phyloP scores from a whole-genome alignment of 2,888 invertebrate species.

The Perizoma flavofasciatum region DNA sequence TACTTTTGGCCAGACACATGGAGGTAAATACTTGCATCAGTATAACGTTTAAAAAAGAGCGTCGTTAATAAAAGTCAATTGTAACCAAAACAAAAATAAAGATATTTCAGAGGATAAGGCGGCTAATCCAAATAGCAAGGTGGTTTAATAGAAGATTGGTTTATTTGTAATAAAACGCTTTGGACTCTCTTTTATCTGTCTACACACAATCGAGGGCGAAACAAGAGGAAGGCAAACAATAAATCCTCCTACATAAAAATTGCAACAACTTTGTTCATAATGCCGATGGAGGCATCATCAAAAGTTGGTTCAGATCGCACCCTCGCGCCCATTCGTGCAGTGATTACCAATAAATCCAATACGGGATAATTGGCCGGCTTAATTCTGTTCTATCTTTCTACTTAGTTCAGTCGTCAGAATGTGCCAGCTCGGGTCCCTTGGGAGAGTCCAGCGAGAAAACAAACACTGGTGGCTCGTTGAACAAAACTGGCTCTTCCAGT shows the following conservation, averaged over 20 bases:
- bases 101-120: slow-evolving; percentile 43
- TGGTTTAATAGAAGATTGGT: slow-evolving; percentile 69
- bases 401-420: slow-evolving; percentile 84
- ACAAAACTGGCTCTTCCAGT: slow-evolving; percentile 64
- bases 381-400: slow-evolving; percentile 84
- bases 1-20: too few species aligned
- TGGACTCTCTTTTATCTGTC: slow-evolving; percentile 73
- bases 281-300: slow-evolving; percentile 82
- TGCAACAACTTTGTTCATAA: slow-evolving; percentile 83
- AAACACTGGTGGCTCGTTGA: slow-evolving; percentile 64
- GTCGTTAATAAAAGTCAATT: slow-evolving; percentile 17
- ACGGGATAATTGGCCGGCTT: slow-evolving; percentile 84
- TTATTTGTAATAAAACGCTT: slow-evolving; percentile 71
- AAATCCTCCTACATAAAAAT: slow-evolving; percentile 82
- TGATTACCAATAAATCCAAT: slow-evolving; percentile 85
- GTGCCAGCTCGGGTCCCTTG: slow-evolving; percentile 81
- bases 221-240: slow-evolving; percentile 76
- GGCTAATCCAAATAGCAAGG: slow-evolving; percentile 52
- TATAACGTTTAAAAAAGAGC: not conserved
- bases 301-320: slow-evolving; percentile 82
- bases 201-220: slow-evolving; percentile 71
- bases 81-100: slow-evolving; percentile 37
- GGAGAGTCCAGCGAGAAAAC: slow-evolving; percentile 76
- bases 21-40: too few species aligned
- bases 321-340: slow-evolving; percentile 83